Percentiles rank a stretch among this genome's conserved stretches.
Evolutionary conservation across 2,113 vertebrate genomes (phyloP).

Genomic region (Chloropsis cyanopogon): DNA sequence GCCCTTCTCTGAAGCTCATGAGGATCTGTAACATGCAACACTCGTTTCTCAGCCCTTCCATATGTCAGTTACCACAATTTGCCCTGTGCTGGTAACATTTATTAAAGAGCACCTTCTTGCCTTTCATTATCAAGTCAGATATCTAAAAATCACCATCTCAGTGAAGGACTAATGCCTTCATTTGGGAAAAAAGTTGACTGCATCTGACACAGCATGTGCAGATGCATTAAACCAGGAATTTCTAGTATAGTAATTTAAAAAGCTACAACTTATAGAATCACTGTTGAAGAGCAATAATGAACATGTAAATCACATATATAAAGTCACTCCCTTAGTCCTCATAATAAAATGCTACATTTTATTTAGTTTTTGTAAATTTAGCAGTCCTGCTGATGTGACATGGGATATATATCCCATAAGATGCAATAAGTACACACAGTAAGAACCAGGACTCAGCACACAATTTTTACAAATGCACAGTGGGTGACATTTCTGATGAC

Average conservation of each 20-base stretch:
- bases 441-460: not conserved
- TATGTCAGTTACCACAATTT: not conserved
- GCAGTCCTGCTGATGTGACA: not conserved
- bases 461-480: not conserved
- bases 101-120: not conserved
- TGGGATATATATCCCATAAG: not conserved
- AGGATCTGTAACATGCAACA: not conserved
- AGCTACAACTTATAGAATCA: not conserved
- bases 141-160: not conserved
- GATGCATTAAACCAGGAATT: not conserved
- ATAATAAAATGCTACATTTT: conserved; percentile 45
- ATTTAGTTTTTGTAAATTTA: not conserved
- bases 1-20: not conserved
- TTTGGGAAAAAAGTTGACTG: not conserved
- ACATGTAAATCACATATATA: not conserved
- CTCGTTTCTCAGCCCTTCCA: not conserved
- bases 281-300: not conserved
- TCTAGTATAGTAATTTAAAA: not conserved
- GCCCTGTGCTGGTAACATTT: not conserved
- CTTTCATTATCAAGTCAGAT: not conserved
- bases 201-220: not conserved
- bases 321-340: not conserved
- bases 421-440: not conserved
- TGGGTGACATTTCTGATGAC: not conserved
- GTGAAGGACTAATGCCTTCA: not conserved